Conservation (phyloP, 2,113 vertebrate genomes). For the Syrrhaptes paradoxus region DNA sequence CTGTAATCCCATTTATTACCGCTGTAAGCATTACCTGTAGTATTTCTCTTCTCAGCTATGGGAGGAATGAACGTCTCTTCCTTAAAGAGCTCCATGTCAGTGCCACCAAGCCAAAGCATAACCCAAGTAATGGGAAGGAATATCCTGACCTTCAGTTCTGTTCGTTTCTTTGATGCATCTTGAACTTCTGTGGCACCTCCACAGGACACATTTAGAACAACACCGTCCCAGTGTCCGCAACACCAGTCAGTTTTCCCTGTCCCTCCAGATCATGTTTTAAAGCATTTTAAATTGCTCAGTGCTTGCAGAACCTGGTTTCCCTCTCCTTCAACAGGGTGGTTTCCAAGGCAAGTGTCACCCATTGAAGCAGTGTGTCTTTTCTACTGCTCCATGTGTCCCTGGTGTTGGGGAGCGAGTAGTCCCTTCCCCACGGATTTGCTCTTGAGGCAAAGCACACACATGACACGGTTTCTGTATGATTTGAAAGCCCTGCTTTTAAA, state of each 20-base stretch:
- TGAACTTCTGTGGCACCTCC: not conserved
- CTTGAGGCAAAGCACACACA: not conserved
- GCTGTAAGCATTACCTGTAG: not conserved
- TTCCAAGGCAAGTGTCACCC: not conserved
- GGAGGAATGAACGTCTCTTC: not conserved
- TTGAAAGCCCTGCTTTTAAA: not conserved
- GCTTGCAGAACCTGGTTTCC: not conserved
- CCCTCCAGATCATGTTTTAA: not conserved
- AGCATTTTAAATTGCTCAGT: not conserved
- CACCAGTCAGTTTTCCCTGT: not conserved
- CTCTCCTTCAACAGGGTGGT: not conserved
- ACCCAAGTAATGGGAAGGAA: not conserved
- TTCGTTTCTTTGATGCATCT: not conserved
- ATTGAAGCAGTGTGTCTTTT: not conserved
- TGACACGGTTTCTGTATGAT: not conserved
- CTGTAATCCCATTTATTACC: not conserved
- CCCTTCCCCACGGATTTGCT: not conserved
- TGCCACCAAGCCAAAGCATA: not conserved
- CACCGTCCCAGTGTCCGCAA: not conserved
- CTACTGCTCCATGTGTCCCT: not conserved
- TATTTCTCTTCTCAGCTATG: not conserved
- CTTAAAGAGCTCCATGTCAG: not conserved
- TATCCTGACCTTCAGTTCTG: not conserved
- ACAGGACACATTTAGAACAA: not conserved
- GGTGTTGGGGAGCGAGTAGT: not conserved